Conservation (phyloP, 2,888 invertebrate genomes). For the Drosophila setosimentum region DNA sequence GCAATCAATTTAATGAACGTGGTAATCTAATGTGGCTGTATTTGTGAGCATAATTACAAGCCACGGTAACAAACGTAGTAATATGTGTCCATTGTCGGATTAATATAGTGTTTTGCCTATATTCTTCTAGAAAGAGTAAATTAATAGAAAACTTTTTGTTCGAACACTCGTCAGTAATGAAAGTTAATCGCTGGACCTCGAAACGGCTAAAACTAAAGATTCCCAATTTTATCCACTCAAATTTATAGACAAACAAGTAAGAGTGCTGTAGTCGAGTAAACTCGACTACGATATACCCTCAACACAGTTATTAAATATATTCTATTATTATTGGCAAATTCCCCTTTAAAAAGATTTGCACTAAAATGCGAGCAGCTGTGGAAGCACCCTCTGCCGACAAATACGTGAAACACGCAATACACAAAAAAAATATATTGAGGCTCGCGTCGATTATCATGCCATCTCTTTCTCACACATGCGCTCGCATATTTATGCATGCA, state of each 20-base stretch:
- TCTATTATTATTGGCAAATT: no score
- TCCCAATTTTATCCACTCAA: background rate
- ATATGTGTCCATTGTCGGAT: background rate
- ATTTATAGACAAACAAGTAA: constrained; percentile 55
- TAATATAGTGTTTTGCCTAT: background rate
- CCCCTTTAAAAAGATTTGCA: no score
- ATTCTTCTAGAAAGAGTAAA: background rate
- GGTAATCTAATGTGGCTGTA: constrained; percentile 73
- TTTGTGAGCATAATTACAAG: constrained; percentile 72
- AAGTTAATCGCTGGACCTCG: constrained; percentile 35
- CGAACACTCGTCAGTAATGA: constrained; percentile 30
- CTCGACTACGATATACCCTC: no score
- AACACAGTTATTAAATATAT: no score
- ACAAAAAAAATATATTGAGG: no score
- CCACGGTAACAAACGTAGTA: background rate
- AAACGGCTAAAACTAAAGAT: constrained; percentile 34
- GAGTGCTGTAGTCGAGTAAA: no score
- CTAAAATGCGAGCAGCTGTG: no score
- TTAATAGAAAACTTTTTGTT: constrained; percentile 44
- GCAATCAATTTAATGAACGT: constrained; percentile 12
- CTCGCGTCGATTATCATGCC: no score
- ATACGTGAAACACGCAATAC: no score
- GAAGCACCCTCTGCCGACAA: no score
- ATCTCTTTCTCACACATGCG: no score
- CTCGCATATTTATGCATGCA: no score